A percentile compares a stretch with the other conserved stretches of the same genome.
Conservation (phyloP, 2,113 vertebrate species). For the Notechis scutatus region DNA sequence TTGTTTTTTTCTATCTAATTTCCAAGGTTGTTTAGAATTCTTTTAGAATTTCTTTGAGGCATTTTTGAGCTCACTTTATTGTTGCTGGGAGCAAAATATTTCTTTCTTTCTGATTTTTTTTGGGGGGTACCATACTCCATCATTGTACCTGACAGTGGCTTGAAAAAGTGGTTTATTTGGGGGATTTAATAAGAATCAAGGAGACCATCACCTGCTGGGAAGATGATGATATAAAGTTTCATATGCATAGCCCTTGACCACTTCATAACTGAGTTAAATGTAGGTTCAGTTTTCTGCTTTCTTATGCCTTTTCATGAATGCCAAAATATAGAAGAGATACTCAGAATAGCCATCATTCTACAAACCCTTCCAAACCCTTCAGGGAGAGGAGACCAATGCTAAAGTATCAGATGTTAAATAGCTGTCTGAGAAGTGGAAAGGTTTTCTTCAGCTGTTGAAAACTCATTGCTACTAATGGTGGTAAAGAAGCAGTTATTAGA, state of each 20-base stretch:
- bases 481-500: neutral
- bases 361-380: neutral
- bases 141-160: neutral
- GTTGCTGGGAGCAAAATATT: neutral
- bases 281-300: neutral
- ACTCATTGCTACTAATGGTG: neutral
- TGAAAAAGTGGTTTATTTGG: neutral
- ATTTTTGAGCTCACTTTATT: neutral
- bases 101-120: neutral
- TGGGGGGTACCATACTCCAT: neutral
- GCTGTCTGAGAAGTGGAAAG: neutral
- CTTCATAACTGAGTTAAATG: neutral
- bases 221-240: neutral
- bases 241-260: neutral
- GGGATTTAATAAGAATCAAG: neutral
- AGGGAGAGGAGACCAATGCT: neutral
- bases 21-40: neutral
- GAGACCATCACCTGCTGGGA: neutral
- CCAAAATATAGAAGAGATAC: neutral
- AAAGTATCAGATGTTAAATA: neutral
- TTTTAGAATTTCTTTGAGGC: neutral
- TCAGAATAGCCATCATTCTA: neutral
- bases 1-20: neutral
- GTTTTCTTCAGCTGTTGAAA: neutral
- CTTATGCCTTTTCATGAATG: neutral